Evolutionary conservation across 2,888 invertebrate genomes (phyloP), one percentile per base, ranked within the genome.

Genomic region (Lepidonotus clava): DNA sequence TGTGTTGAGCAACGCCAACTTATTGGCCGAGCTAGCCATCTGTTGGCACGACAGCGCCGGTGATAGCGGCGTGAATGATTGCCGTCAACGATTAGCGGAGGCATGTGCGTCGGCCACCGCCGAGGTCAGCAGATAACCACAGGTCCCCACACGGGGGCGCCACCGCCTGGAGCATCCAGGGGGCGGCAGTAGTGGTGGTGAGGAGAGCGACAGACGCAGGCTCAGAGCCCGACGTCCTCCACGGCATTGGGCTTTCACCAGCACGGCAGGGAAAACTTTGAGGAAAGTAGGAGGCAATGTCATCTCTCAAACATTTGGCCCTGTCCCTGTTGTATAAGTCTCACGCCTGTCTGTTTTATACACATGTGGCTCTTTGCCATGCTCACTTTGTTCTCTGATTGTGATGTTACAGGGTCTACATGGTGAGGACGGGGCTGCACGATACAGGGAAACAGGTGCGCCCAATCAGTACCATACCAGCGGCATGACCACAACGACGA

Each of bases 11-110:
- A 28, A 36, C 36, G 71, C 21, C 36, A 24, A 38, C 36, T 71
- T 71, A 71, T 71, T 71, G 71, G 71, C 36, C 4, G 38, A 11
- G 38, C 36, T 2, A 38, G 71, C 71, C 71, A 71, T 71, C 71
- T 71, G 71, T 71, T 71, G 71, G 71, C 38, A 71, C 71, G 71
- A 18, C 34, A n/a, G 14, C 71, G 71, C 11, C 71, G 38, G 71
- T 71, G 71, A 71, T 71, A 71, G 71, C 14, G 61, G 38, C 71
- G 71, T 71, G 71, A 71, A 71, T 71, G 71, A 71, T 71, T 71
- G 71, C 71, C 71, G 71, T 38, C 71, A 71, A 71, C 71, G 71
- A 71, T 71, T 71, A 71, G 71, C 71, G 36, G 1, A 71, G 71
- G 71, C 71, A 71, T 71, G 71, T 71, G 71, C 38, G 36, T 24